phyloP scores from a whole-genome alignment of 2,888 invertebrate genomes.

The Temnothorax ravouxi region DNA sequence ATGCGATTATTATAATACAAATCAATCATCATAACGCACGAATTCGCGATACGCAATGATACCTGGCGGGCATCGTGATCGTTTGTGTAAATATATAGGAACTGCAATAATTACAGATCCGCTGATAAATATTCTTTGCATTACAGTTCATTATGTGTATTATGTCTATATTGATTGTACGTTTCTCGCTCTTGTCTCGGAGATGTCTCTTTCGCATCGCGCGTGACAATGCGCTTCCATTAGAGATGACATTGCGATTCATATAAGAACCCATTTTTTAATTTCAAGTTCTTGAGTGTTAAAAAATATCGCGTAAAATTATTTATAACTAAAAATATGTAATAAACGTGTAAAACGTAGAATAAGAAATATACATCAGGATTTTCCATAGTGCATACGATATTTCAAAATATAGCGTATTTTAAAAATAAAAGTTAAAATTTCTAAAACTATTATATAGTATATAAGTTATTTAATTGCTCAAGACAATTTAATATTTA shows the following conservation, averaged over 20 bases:
- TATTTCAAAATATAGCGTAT: neutral
- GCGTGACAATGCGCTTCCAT: neutral
- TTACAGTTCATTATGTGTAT: neutral
- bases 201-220: neutral
- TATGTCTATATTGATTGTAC: neutral
- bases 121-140: neutral
- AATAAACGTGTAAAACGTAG: neutral
- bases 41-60: neutral
- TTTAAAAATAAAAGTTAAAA: neutral
- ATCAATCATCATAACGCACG: neutral
- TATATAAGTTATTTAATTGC: too few relatives aligned
- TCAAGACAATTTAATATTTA: too few relatives aligned
- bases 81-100: neutral
- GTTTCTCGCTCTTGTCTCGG: neutral
- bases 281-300: neutral
- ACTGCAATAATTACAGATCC: neutral
- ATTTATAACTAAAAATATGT: neutral
- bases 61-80: neutral
- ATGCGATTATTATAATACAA: constrained; percentile 8
- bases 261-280: neutral
- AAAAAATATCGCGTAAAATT: neutral
- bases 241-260: neutral
- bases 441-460: neutral
- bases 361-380: neutral
- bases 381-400: too few relatives aligned